Percentiles rank a stretch among this genome's conserved stretches.
Conservation (phyloP, 53 echinoderm and acorn worm species). For the Henricia sp. region DNA sequence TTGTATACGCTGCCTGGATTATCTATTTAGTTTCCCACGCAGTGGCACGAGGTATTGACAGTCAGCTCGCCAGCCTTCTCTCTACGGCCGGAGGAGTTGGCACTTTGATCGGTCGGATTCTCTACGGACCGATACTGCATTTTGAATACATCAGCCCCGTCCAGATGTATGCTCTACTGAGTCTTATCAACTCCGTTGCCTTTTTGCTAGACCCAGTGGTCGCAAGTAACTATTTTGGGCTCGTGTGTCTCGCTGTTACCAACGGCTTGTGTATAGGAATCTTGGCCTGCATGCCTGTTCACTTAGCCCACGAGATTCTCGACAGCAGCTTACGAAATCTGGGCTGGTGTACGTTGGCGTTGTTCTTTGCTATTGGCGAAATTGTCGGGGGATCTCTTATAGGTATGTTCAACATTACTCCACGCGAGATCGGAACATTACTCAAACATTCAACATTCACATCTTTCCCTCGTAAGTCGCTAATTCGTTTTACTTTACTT, state of each 20-base stretch:
- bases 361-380: constrained; percentile 49
- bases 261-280: constrained; percentile 44
- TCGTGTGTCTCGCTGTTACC: constrained; percentile 22
- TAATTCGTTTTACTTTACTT: neutral
- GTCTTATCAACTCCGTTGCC: constrained; percentile 30
- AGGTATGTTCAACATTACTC: constrained; percentile 11
- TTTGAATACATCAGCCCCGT: constrained; percentile 10
- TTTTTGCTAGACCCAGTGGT: constrained; percentile 49
- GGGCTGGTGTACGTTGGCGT: constrained; percentile 17
- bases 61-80: constrained; percentile 27
- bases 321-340: neutral
- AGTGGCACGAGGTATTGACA: constrained; percentile 42
- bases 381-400: constrained; percentile 39
- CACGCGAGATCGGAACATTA: neutral
- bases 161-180: constrained; percentile 43
- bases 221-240: neutral
- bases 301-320: constrained; percentile 37
- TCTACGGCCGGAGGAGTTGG: constrained; percentile 56
- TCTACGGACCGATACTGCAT: constrained; percentile 49
- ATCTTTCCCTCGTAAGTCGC: neutral
- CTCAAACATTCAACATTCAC: neutral
- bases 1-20: constrained; percentile 47
- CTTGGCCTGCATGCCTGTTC: constrained; percentile 25
- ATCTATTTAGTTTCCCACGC: constrained; percentile 66
- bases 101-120: constrained; percentile 51